phyloP scores from a whole-genome alignment of 2,113 vertebrate genomes.

The Lasiurus borealis region DNA sequence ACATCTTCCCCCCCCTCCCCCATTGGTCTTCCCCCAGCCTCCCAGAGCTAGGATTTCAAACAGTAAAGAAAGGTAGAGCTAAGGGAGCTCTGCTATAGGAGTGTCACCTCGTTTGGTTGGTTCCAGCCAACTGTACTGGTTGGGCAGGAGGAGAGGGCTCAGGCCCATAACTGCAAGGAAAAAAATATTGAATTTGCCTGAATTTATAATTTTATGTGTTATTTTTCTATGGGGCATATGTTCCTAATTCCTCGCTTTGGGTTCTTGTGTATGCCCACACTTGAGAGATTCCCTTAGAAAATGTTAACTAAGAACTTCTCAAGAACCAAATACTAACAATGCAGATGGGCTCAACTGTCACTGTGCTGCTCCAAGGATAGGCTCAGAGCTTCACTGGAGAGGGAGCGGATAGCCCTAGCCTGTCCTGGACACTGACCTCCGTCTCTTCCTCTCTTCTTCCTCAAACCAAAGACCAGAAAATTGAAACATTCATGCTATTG shows the following conservation, averaged over 20 bases:
- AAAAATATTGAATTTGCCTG: not conserved
- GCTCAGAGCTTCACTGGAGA: not conserved
- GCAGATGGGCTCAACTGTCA: conserved; percentile 70
- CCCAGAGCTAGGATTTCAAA: not conserved
- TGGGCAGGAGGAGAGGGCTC: not conserved
- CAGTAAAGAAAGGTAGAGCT: not conserved
- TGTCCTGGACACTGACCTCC: conserved; percentile 62
- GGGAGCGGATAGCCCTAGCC: conserved; percentile 31
- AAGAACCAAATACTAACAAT: not conserved
- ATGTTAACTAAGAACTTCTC: conserved; percentile 5
- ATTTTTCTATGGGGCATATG: not conserved
- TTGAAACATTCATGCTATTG: conserved; percentile 70
- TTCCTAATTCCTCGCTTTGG: conserved; percentile 28
- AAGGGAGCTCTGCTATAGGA: not conserved
- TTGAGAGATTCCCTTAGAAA: conserved; percentile 20
- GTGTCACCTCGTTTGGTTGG: not conserved
- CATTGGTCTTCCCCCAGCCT: no score
- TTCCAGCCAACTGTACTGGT: not conserved
- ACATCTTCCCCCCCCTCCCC: no score
- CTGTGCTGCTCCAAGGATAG: conserved; percentile 69
- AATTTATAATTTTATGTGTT: not conserved
- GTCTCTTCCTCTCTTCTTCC: conserved; percentile 68
- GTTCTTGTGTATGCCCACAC: not conserved
- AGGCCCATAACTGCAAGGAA: not conserved
- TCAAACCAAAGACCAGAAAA: conserved; percentile 72